These are phyloP conservation scores for Epizoanthus rinbou DNA, from an alignment of 92 coral and sea anemone species.

Conservation along the genomic window DNA sequence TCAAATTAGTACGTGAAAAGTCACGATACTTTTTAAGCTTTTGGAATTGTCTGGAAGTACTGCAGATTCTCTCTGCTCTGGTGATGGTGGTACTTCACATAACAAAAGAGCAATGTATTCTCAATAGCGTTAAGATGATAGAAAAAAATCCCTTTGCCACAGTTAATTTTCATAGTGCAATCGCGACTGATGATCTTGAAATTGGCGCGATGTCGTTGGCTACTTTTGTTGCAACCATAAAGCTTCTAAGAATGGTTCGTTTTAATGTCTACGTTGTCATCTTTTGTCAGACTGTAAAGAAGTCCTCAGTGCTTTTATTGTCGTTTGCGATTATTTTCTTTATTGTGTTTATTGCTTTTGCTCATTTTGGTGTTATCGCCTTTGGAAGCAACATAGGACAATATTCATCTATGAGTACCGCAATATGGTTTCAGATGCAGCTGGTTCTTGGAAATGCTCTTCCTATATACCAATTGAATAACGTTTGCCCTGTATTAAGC, in stretches of 20 bases:
- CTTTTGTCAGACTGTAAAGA: conserved; percentile 12
- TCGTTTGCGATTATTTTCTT: conserved; percentile 23
- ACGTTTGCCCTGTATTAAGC: background rate
- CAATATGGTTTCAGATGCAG: conserved; percentile 28
- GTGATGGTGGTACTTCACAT: conserved; percentile 27
- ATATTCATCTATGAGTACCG: conserved; percentile 7
- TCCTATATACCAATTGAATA: conserved; percentile 15
- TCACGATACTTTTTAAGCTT: conserved; percentile 14
- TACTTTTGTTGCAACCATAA: conserved; percentile 35
- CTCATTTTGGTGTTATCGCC: conserved; percentile 17
- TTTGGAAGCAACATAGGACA: conserved; percentile 23
- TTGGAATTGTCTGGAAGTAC: conserved; percentile 25
- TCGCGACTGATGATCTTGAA: background rate
- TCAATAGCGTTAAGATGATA: background rate
- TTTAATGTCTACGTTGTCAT: conserved; percentile 25
- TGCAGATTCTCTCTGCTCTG: conserved; percentile 23
- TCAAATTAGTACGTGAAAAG: conserved; percentile 27
- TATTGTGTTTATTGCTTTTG: conserved; percentile 32
- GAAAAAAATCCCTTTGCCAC: conserved; percentile 18
- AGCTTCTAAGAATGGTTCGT: conserved; percentile 41
- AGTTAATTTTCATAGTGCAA: conserved; percentile 15
- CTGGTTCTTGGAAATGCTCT: conserved; percentile 31
- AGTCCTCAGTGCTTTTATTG: background rate
- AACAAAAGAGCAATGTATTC: conserved; percentile 18
- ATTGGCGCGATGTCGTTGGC: conserved; percentile 35